Percentiles rank a stretch among this genome's conserved stretches.
These are phyloP conservation scores for Drosophila kuntzei DNA, from an alignment of 2,888 invertebrate genomes.

Conservation along the genomic window DNA sequence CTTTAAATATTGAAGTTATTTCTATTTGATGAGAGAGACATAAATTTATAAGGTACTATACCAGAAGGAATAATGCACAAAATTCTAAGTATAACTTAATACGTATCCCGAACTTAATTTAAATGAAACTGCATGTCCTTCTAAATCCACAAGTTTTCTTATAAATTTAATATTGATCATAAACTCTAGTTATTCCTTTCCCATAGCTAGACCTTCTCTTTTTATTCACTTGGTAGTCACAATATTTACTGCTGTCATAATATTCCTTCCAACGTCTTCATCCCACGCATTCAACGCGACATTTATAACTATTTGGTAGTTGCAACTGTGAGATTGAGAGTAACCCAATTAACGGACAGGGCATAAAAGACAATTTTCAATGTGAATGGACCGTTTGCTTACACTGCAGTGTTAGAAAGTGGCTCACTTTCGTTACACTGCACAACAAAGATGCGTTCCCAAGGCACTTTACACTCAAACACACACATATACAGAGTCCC, in stretches of 20 bases:
- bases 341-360: constrained; percentile 67
- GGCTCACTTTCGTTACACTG: constrained; percentile 74
- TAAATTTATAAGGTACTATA: not conserved
- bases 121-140: not conserved
- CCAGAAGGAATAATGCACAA: too few relatives aligned
- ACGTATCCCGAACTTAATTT: not conserved
- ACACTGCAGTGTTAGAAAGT: constrained; percentile 74
- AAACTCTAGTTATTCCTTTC: not conserved
- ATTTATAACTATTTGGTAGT: constrained; percentile 42
- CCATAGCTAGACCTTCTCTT: constrained; percentile 29
- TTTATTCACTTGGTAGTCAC: constrained; percentile 23
- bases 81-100: not conserved
- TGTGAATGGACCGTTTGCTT: constrained; percentile 41
- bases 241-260: constrained; percentile 53
- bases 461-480: constrained; percentile 18
- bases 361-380: constrained; percentile 54
- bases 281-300: constrained; percentile 49
- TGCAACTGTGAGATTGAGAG: constrained; percentile 37
- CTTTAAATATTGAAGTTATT: too few relatives aligned
- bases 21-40: too few relatives aligned
- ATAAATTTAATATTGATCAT: constrained; percentile 3
- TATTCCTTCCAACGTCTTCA: not conserved
- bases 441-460: constrained; percentile 66
- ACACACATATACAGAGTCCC: constrained; percentile 19
- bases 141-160: not conserved